A percentile compares a stretch with the other conserved stretches of the same genome.
Conservation (phyloP, 1,140 invertebrate genomes). For the Musca vetustissima region DNA sequence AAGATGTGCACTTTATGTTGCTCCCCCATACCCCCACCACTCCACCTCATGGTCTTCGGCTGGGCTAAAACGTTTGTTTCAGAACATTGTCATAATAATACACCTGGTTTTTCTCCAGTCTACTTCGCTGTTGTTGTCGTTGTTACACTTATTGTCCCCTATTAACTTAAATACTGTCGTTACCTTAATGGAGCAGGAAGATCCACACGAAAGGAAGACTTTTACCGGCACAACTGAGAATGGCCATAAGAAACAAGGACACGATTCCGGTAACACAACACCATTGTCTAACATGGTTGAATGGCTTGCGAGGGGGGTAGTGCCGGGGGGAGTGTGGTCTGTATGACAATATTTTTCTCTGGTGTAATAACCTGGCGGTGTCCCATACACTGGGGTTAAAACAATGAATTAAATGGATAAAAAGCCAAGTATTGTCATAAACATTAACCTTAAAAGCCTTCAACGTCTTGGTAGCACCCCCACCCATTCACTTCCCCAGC, state of each 20-base stretch:
- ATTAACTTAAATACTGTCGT: slow-evolving; percentile 24
- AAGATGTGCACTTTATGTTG: slow-evolving; percentile 49
- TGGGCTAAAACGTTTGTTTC: slow-evolving; percentile 1
- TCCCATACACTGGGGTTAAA: slow-evolving; percentile 12
- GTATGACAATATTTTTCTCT: neutral
- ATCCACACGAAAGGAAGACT: too few species aligned
- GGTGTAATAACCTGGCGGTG: neutral
- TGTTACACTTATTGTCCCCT: slow-evolving; percentile 7
- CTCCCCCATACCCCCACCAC: neutral
- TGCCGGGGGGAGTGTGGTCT: neutral
- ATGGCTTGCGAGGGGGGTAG: neutral
- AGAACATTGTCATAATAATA: too few species aligned
- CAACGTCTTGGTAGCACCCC: too few species aligned
- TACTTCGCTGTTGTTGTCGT: neutral
- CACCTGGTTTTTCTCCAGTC: too few species aligned
- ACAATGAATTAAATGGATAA: slow-evolving; percentile 15
- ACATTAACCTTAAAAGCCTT: slow-evolving; percentile 4
- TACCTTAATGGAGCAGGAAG: slow-evolving; percentile 10
- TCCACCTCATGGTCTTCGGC: neutral
- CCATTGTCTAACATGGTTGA: too few species aligned
- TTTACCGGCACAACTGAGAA: too few species aligned
- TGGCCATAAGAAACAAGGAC: too few species aligned
- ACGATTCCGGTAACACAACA: too few species aligned
- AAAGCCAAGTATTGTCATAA: slow-evolving; percentile 19
- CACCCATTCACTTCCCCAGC: too few species aligned